Base-by-base conservation (phyloP, 2,888 invertebrate species). In the Drosophila trichaetosa region DNA sequence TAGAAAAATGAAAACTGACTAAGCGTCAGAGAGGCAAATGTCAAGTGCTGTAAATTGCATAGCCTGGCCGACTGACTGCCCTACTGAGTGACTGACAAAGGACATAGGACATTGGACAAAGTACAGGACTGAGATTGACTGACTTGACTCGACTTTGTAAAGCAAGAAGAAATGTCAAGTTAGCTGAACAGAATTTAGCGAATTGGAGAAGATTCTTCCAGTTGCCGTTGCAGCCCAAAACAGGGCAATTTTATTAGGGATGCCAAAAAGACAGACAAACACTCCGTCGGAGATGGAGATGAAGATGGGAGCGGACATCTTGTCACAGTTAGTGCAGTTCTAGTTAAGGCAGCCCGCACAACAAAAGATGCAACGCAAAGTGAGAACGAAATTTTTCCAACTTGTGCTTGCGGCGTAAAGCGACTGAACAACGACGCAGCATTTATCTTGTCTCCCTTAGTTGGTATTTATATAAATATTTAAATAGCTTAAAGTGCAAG, bases 381-480 rank as follows among this genome's bases (percentile, higher is more conserved):
- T 84, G 82, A 82, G 84, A 87, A 84, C 62, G 87, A 87, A 77
- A 78, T 82, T 54, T 57, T 54, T 57, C 57, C 24, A 29, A 65
- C 31, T 31, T 57, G 6, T 7, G 10, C 21, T 38, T 27, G 60
- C 13, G 36, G 33, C 21, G 24, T 8, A 52, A 69, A 38, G 52
- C 59, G 57, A 73, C 49, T 57, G 40, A 59, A 72, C 11, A 33
- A 11, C 33, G 33, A 72, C 62, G 66, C 69, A 57, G 33, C 36
- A 48, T 61, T 80, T 74, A 54, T 82, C 49, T 67, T 21, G 27
- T 1, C 21, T 33, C 51, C 31, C 48, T 29, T 54, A 56, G 13
- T 18, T 40, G 21, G 42, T 68, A 54, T 62, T 62, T 70, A 56
- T 73, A 78, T 80, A 73, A 83, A 78, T 78, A 78, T 75, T 85